Evolutionary conservation across 1,140 invertebrate species (phyloP), one percentile per base, ranked within the genome.

Genomic region (Berghia stephanieae): DNA sequence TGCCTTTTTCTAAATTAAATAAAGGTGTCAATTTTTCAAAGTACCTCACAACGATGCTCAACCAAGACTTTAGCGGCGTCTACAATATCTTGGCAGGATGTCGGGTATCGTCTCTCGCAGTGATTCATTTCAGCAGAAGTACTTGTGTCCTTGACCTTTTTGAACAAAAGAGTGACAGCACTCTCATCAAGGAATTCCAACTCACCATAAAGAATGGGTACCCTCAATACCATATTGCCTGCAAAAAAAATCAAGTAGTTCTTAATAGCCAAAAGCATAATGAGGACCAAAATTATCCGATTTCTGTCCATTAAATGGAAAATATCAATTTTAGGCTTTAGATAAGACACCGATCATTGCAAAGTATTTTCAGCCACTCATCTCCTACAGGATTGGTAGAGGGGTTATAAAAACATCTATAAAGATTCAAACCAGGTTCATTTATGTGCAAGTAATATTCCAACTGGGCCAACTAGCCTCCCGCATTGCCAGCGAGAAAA

Each of bases 121-220:
- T 91, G 85, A 34, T 90, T 91, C 43, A 91, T 89, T 5, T 71
- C 52, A 36, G 80, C 81, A 24, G 68, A 43, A 21, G 52, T 76
- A 18, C 44, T 66, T 0, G 80, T 75, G 66, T 83, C 82, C 75
- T 81, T 83, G 8, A 89, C 83, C 69, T 82, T 84, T 40, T 82
- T 75, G n/a, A 91, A 86, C 34, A 92, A 82, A 67, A 84, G 80
- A n/a, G 91, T 91, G 4, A 92, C 88, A 34, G 91, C 91, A 87
- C 91, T 92, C 82, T 92, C 92, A 31, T 83, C 86, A 34, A 92
- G 76, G 24, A 78, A 85, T 79, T 91, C 91, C 27, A 92, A 89
- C 38, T 87, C 82, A 31, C 91, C 91, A 85, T 92, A 92, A 5
- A 92, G 81, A 24, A 92, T 87, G 31, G 92, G 91, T 42, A 92